phyloP scores from a whole-genome alignment of 2,888 invertebrate species.

The Tethea ocularis region DNA sequence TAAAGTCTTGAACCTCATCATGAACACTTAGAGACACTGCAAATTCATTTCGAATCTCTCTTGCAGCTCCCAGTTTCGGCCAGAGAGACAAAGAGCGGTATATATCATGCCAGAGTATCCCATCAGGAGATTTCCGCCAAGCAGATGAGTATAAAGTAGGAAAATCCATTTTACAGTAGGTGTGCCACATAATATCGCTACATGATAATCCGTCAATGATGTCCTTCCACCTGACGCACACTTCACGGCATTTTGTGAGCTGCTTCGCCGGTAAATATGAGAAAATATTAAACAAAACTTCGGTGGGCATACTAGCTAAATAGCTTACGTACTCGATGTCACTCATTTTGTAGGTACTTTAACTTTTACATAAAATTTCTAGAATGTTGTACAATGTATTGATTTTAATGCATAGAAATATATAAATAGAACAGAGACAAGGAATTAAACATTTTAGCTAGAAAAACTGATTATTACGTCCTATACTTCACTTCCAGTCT shows the following conservation, averaged over 20 bases:
- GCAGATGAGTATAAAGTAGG: slow-evolving; percentile 40
- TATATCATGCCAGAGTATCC: slow-evolving; percentile 53
- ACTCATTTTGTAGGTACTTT: background rate
- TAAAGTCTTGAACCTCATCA: slow-evolving; percentile 56
- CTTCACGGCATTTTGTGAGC: slow-evolving; percentile 52
- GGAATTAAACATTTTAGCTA: too few species aligned
- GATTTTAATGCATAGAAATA: too few species aligned
- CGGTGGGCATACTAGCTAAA: slow-evolving; percentile 52
- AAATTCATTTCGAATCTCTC: slow-evolving; percentile 59
- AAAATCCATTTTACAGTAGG: slow-evolving; percentile 53
- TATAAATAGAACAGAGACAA: too few species aligned
- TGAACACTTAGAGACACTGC: slow-evolving; percentile 44
- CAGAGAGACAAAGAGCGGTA: slow-evolving; percentile 64
- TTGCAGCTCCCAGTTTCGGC: slow-evolving; percentile 47
- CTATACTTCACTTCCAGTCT: too few species aligned
- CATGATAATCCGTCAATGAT: slow-evolving; percentile 53
- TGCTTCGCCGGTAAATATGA: slow-evolving; percentile 49
- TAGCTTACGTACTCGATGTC: slow-evolving; percentile 8
- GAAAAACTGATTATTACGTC: too few species aligned
- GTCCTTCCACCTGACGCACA: slow-evolving; percentile 57
- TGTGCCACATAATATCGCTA: slow-evolving; percentile 52
- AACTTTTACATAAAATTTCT: too few species aligned
- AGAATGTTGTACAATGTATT: too few species aligned
- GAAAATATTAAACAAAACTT: slow-evolving; percentile 58
- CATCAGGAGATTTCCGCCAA: slow-evolving; percentile 38